Base-by-base conservation (phyloP, 1,140 invertebrate genomes). In the Bombus confusus region DNA sequence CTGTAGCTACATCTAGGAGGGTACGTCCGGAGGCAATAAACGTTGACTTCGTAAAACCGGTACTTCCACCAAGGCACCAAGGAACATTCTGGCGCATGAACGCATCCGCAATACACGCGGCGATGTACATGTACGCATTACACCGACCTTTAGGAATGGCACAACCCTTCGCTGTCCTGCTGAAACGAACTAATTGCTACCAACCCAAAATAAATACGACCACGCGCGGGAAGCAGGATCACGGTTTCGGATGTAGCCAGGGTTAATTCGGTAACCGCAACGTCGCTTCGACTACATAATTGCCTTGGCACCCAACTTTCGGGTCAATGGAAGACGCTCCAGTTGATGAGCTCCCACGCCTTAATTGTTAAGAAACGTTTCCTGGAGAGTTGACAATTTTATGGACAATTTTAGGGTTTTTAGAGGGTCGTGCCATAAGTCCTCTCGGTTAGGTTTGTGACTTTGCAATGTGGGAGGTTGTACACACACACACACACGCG, bases 1-100 rank as follows among this genome's bases (percentile, higher is more conserved):
- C 91, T 90, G 88, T 90, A 88, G 69, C 57, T n/a, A 62, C 59
- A n/a, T 12, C 28, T 62, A 78, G 79, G 86, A 82, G 91, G 91
- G 88, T 93, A 93, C 93, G 91, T 91, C 91, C 91, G 87, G 89
- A 91, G 94, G 93, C 93, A 94, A 95, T 95, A 94, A 94, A 94
- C 93, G 91, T 92, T 87, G 93, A 93, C 93, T 93, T 94, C 90
- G 93, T 92, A 93, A 93, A 92, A 91, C 92, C 91, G 83, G 88
- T 84, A 88, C 80, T 86, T 90, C 90, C 85, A 73, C 89, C 88
- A 86, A 89, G 87, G 87, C 90, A 88, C 89, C 83, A 88, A 74
- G 25, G 91, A 91, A 91, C 90, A 92, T 69, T 64, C 82, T 52
- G 12, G 62, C 47, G n/a, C 75, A 69, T 69, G 57, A 90, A 85